These are phyloP conservation scores for Harpagoxenus sublaevis DNA, from an alignment of 2,888 invertebrate species.

Conservation along the genomic window DNA sequence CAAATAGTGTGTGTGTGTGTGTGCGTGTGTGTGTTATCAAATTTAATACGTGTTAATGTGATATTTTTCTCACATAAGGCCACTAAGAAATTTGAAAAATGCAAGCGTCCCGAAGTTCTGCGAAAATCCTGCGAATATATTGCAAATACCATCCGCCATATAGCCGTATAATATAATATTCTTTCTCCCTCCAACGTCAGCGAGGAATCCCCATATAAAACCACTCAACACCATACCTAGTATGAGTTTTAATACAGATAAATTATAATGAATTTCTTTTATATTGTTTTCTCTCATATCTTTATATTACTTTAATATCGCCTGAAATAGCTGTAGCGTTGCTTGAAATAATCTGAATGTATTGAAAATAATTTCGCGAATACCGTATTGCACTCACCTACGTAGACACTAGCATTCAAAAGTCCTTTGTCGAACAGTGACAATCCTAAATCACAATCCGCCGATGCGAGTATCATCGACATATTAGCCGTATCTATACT, in stretches of 20 bases:
- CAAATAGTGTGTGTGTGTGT: neutral
- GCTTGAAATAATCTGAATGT: neutral
- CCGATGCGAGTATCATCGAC: conserved; percentile 91
- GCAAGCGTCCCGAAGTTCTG: conserved; percentile 90
- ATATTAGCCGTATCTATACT: conserved; percentile 91
- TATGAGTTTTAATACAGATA: neutral
- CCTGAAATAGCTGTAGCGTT: neutral
- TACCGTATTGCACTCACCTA: conserved; percentile 87
- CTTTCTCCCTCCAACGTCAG: conserved; percentile 91
- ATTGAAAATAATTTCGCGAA: neutral
- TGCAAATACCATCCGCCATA: conserved; percentile 89
- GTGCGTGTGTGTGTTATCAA: neutral
- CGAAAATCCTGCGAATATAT: conserved; percentile 89
- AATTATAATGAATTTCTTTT: neutral
- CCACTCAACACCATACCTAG: conserved; percentile 93
- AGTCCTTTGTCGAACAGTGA: conserved; percentile 91
- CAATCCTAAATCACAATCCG: conserved; percentile 91
- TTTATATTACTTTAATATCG: neutral
- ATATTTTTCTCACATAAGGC: conserved; percentile 89
- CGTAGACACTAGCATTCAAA: conserved; percentile 90
- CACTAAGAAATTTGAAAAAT: conserved; percentile 90
- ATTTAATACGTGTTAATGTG: neutral
- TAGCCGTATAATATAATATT: conserved; percentile 90
- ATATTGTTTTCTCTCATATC: neutral
- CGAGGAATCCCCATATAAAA: conserved; percentile 92